These are phyloP conservation scores for Halichoeres trimaculatus DNA, from an alignment of 2,113 vertebrate species.

Conservation along the genomic window DNA sequence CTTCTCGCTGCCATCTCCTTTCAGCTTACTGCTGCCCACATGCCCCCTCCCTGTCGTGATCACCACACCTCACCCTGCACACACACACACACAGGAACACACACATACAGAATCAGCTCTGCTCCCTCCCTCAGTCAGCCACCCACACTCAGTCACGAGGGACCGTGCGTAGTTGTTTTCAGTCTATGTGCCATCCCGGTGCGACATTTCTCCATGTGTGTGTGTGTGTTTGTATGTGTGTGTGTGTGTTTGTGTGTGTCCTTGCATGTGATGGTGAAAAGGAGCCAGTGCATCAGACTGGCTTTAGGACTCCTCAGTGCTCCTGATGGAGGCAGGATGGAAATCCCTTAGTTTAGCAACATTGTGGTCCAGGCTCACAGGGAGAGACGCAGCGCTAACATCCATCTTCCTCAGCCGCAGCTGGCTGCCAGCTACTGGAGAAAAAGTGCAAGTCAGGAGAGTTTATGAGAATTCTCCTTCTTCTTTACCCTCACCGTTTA, in stretches of 20 bases:
- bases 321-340: conserved; percentile 43
- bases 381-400: conserved; percentile 42
- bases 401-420: conserved; percentile 67
- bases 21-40: conserved; percentile 46
- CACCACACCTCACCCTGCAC: conserved; percentile 30
- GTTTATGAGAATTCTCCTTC: conserved; percentile 28
- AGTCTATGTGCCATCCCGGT: conserved; percentile 35
- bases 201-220: conserved; percentile 33
- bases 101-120: conserved; percentile 33
- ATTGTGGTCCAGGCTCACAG: conserved; percentile 47
- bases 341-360: conserved; percentile 67
- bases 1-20: conserved; percentile 13
- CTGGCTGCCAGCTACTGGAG: conserved; percentile 43
- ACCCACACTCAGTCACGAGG: conserved; percentile 58
- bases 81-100: conserved; percentile 9
- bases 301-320: conserved; percentile 46
- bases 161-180: conserved; percentile 30
- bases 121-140: conserved; percentile 56
- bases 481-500: conserved; percentile 18
- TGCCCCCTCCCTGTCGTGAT: conserved; percentile 33
- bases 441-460: conserved; percentile 55
- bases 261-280: conserved; percentile 8
- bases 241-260: conserved; percentile 9
- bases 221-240: background rate
- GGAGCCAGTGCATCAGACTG: conserved; percentile 57